Conservation (phyloP, 2,113 vertebrate species). For the Toxotes chatareus region DNA sequence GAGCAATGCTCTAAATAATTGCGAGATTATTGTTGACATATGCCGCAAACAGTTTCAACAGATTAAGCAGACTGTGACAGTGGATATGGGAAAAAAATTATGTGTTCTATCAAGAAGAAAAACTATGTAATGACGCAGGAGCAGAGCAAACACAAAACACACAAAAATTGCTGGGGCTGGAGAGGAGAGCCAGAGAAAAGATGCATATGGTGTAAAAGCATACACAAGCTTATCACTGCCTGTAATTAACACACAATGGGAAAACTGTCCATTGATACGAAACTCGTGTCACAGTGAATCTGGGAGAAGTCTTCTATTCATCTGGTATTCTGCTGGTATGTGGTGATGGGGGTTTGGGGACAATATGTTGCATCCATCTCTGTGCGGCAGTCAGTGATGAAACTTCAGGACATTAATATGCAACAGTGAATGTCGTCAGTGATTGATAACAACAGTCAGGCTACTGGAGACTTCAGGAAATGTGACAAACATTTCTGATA, state of each 20-base stretch:
- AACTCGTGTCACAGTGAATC: conserved; percentile 3
- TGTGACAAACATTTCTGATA: conserved; percentile 42
- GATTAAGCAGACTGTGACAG: conserved; percentile 24
- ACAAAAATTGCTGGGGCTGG: background rate
- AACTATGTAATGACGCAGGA: conserved; percentile 23
- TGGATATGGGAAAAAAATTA: background rate
- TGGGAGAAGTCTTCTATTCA: conserved; percentile 31
- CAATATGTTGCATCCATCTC: conserved; percentile 60
- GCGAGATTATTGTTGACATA: conserved; percentile 2
- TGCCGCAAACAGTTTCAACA: conserved; percentile 12
- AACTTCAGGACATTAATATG: conserved; percentile 58
- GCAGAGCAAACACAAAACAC: conserved; percentile 15
- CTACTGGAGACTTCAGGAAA: conserved; percentile 38
- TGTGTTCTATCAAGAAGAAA: conserved; percentile 23
- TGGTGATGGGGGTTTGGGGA: conserved; percentile 13
- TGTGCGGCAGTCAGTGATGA: conserved; percentile 43
- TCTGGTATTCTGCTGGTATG: conserved; percentile 29
- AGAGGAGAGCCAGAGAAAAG: background rate
- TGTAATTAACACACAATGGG: conserved; percentile 25
- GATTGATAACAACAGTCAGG: conserved; percentile 56
- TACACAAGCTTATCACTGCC: conserved; percentile 38
- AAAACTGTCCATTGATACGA: conserved; percentile 29
- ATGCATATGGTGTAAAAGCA: conserved; percentile 9
- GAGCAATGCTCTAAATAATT: conserved; percentile 9
- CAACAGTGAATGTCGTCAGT: conserved; percentile 51